These are phyloP conservation scores for Maniola hyperantus DNA, from an alignment of 2,888 invertebrate genomes.

Conservation along the genomic window DNA sequence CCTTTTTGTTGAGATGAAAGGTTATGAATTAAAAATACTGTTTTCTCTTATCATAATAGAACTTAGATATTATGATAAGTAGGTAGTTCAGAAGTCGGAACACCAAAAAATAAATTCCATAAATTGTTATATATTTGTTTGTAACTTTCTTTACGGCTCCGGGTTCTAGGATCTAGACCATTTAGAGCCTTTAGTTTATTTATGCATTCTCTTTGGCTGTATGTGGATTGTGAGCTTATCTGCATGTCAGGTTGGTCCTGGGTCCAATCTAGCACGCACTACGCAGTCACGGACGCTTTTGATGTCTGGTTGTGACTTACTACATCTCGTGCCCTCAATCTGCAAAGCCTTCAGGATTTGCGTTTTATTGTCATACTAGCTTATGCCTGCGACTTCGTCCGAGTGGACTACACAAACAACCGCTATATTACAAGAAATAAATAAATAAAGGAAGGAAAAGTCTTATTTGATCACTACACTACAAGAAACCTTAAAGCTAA, in stretches of 20 bases:
- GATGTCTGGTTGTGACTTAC: slow-evolving; percentile 32
- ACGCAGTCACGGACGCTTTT: slow-evolving; percentile 25
- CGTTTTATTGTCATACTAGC: background rate
- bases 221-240: slow-evolving; percentile 2
- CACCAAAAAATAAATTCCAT: background rate
- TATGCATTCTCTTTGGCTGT: background rate
- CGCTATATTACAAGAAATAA: too few species aligned
- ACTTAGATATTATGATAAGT: too few species aligned
- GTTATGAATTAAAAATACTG: too few species aligned
- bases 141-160: background rate
- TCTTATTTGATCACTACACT: too few species aligned
- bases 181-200: background rate
- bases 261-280: slow-evolving; percentile 19
- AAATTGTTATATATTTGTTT: background rate
- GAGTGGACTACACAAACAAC: too few species aligned
- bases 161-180: background rate
- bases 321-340: slow-evolving; percentile 31
- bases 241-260: slow-evolving; percentile 11
- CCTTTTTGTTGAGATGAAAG: too few species aligned
- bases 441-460: too few species aligned
- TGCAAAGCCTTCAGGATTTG: slow-evolving; percentile 1
- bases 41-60: too few species aligned
- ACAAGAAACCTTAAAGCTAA: too few species aligned
- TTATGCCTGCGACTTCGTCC: background rate
- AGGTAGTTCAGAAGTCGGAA: too few species aligned